phyloP scores from a whole-genome alignment of 37 sponge, comb jelly and placozoan genomes.

The Spongilla lacustris region DNA sequence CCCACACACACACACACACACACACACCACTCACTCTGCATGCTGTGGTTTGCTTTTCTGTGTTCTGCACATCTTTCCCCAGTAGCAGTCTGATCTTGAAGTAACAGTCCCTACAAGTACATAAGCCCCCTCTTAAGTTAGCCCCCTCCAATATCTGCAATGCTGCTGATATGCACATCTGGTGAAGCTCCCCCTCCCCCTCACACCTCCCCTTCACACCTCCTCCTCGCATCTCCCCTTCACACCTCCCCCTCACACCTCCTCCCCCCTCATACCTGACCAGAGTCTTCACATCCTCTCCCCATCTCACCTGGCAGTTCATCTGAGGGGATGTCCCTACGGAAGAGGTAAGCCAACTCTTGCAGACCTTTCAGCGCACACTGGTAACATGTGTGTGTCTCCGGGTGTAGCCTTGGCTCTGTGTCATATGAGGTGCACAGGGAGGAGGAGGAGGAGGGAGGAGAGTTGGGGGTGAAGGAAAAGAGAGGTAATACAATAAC shows the following conservation, averaged over 20 bases:
- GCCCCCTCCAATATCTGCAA: background rate
- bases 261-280: background rate
- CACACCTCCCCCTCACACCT: too few relatives aligned
- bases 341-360: constrained; percentile 79
- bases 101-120: constrained; percentile 55
- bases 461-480: background rate
- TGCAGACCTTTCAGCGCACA: constrained; percentile 74
- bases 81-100: constrained; percentile 80
- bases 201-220: too few relatives aligned
- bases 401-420: background rate
- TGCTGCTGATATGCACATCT: too few relatives aligned
- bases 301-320: constrained; percentile 78
- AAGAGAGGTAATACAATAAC: background rate
- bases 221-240: too few relatives aligned
- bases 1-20: constrained; percentile 5
- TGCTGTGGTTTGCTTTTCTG: constrained; percentile 76
- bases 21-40: constrained; percentile 62
- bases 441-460: background rate
- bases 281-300: constrained; percentile 1
- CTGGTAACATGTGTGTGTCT: constrained; percentile 16
- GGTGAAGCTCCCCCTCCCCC: too few relatives aligned
- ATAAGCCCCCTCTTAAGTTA: background rate
- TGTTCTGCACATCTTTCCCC: constrained; percentile 84
- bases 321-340: constrained; percentile 71
- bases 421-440: background rate